A percentile compares a stretch with the other conserved stretches of the same genome.
Conservation (phyloP, 2,113 vertebrate genomes). For the Pionites leucogaster region DNA sequence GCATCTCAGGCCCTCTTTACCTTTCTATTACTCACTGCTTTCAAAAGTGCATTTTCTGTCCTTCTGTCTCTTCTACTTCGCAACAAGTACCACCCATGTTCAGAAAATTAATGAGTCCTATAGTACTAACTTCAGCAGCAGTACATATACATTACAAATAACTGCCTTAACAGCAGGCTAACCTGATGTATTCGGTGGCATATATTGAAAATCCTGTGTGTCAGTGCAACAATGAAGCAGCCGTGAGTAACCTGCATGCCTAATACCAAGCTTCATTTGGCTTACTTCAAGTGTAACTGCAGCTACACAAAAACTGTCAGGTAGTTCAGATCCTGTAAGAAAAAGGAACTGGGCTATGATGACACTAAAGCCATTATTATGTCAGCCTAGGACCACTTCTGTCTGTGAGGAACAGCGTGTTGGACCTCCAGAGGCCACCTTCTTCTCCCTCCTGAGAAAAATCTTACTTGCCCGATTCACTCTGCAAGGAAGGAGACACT, state of each 20-base stretch:
- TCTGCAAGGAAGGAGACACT: neutral
- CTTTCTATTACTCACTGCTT: neutral
- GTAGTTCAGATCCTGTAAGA: neutral
- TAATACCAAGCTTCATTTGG: neutral
- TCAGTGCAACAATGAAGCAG: neutral
- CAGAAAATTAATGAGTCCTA: neutral
- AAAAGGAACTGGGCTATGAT: neutral
- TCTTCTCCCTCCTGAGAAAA: neutral
- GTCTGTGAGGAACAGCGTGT: neutral
- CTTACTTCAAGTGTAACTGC: neutral
- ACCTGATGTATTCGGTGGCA: neutral
- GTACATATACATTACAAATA: neutral
- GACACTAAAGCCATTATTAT: rapidly evolving
- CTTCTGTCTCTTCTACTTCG: neutral
- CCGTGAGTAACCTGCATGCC: neutral
- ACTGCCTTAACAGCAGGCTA: neutral
- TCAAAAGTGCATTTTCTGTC: neutral
- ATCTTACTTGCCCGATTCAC: neutral
- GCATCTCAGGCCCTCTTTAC: neutral
- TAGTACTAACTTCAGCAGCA: neutral
- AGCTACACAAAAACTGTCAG: neutral
- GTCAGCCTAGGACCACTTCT: neutral
- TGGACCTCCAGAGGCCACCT: neutral
- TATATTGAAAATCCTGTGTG: neutral
- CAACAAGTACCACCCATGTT: neutral